Evolutionary conservation across 2,888 invertebrate species (phyloP), one percentile per base, ranked within the genome.

Genomic region (Drosophila rellima): DNA sequence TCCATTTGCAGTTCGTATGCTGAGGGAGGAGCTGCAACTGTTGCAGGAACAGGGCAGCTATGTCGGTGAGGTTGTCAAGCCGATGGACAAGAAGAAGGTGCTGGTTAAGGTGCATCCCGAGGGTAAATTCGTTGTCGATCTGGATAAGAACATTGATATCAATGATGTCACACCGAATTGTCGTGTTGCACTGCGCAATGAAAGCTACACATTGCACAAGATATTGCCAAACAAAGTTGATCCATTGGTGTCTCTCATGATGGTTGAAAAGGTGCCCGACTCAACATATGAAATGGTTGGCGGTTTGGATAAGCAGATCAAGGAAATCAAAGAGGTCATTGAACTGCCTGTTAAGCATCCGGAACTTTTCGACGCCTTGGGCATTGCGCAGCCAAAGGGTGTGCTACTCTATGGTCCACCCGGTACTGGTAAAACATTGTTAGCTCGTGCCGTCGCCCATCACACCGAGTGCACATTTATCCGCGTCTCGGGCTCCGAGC

Each of bases 211-310:
- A 0, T 94, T 99, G 40, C 99, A 99, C 92, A 99, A 99, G 94
- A 98, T 99, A 82, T 94, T 99, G 23, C 99, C 99, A 0, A 99
- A 99, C 93, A 99, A 99, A 94, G 98, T 99, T 2, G 99, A 99
- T 94, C 99, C 99, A 0, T 94, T 99, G 65, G 99, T 99, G 0
- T 99, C 99, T 0, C 95, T 99, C 70, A 99, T 99, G 99, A 99
- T 99, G 99, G 99, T 99, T 0, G 99, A 99, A 92, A 99, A 99
- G 93, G 99, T 99, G 2, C 99, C 99, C 0, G 99, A 99, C 93
- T 99, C 99, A 0, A 99, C 99, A 0, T 99, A 99, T 91, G 99
- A 99, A 94, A 99, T 99, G 99, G 99, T 99, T 20, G 99, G 99
- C 80, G 99, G 99, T 62, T 94, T 99, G 73, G 99, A 99, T 92